Conservation (phyloP, 92 coral and sea anemone species). For the Phenganax subtilis region DNA sequence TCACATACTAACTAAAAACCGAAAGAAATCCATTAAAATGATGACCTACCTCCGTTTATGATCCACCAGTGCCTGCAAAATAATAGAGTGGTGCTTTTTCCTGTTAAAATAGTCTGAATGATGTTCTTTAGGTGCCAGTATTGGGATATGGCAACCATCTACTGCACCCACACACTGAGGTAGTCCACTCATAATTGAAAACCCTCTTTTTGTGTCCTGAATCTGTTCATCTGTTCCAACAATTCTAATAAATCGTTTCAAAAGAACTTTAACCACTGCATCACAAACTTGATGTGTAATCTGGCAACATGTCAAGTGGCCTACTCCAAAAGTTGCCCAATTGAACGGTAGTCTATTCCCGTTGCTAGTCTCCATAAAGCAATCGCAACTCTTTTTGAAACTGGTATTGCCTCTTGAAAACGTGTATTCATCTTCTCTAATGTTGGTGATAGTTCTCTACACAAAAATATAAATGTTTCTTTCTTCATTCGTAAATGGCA, state of each 20-base stretch:
- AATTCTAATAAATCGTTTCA: neutral
- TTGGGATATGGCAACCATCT: slow-evolving; percentile 35
- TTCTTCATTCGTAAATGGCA: slow-evolving; percentile 29
- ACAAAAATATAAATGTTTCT: slow-evolving; percentile 20
- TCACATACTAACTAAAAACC: too few species aligned
- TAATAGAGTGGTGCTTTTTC: slow-evolving; percentile 9
- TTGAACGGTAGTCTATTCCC: slow-evolving; percentile 18
- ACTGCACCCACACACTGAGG: slow-evolving; percentile 33
- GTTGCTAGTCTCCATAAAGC: slow-evolving; percentile 29
- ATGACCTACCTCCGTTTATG: slow-evolving; percentile 12
- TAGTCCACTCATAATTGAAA: slow-evolving; percentile 24
- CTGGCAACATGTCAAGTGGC: slow-evolving; percentile 20
- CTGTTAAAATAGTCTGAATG: slow-evolving; percentile 20
- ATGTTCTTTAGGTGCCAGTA: slow-evolving; percentile 20
- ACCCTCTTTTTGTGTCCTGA: slow-evolving; percentile 20
- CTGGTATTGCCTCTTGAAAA: slow-evolving; percentile 28
- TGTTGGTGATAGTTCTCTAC: slow-evolving; percentile 13
- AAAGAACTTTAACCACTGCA: slow-evolving; percentile 7
- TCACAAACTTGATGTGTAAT: slow-evolving; percentile 23
- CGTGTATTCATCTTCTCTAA: slow-evolving; percentile 1
- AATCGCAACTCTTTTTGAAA: slow-evolving; percentile 8
- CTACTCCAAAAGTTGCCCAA: slow-evolving; percentile 32
- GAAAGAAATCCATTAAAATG: too few species aligned
- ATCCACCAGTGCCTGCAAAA: slow-evolving; percentile 17
- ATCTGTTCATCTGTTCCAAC: slow-evolving; percentile 12